Base-by-base conservation (phyloP, 2,113 vertebrate genomes). In the Ursus arctos region DNA sequence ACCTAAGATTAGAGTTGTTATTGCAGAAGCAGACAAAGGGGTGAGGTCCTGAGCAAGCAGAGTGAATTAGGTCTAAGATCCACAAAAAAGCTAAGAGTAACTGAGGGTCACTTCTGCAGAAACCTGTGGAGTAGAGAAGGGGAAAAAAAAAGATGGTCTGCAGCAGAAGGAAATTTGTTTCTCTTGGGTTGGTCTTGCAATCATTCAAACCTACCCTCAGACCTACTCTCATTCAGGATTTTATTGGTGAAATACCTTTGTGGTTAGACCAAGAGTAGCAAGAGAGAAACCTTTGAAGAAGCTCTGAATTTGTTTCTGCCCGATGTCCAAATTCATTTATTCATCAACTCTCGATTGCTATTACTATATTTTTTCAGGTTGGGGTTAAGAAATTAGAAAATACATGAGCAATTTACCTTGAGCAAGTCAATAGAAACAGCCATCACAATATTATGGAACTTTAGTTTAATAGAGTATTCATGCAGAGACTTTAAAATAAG, bases 381-480 rank as follows among this genome's bases (percentile, higher is more conserved):
- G 85, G 4, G 7, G 14, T 51, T 81, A 53, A 71, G 63, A 76
- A 92, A 55, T 67, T 67, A 96, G 40, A 95, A 92, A 88, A 88
- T 94, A 59, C 0, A 51, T 55, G 22, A 79, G 31, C 19, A 65
- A 92, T 77, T 96, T 55, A 72, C 59, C 15, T 81, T 85, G 57
- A 94, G n/a, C 10, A 59, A 82, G 22, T 77, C 15, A 86, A 21
- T 59, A 79, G 15, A 67, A 87, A 82, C 26, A 97, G 59, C 1
- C 2, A 53, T 7, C 0, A 72, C 18, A 8, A 53, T 9, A 49
- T 14, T n/a, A 24, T 67, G 47, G 33, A 84, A 80, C n/a, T 76
- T 89, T 28, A 16, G 6, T 77, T 96, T 88, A 91, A 55, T 13
- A 55, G 59, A 97, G 55, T 19, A 83, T 95, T 57, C 15, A 74